phyloP scores from a whole-genome alignment of 2,888 invertebrate genomes.

The Agriopis leucophaearia region DNA sequence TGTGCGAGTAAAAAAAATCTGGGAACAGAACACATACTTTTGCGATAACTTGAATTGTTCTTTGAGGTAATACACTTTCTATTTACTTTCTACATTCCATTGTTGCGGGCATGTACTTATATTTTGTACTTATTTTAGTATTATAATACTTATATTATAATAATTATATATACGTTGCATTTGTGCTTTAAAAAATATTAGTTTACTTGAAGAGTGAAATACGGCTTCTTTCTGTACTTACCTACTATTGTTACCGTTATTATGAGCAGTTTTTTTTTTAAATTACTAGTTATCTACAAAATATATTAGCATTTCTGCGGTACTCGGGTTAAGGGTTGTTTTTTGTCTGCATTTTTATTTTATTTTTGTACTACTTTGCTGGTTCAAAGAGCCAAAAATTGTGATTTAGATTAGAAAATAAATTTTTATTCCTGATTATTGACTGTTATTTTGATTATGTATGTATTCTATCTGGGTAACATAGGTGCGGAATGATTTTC shows the following conservation, averaged over 20 bases:
- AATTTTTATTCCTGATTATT: slow-evolving; percentile 60
- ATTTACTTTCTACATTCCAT: slow-evolving; percentile 13
- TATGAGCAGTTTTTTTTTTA: neutral
- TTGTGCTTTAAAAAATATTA: neutral
- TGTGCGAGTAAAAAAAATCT: too few species aligned
- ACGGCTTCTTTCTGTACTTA: neutral
- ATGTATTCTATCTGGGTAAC: neutral
- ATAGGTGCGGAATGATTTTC: neutral
- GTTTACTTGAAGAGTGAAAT: neutral
- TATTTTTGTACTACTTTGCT: slow-evolving; percentile 51
- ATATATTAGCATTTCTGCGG: slow-evolving; percentile 9
- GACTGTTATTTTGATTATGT: slow-evolving; percentile 37
- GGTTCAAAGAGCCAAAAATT: slow-evolving; percentile 65
- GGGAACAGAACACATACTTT: neutral
- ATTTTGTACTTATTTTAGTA: slow-evolving; percentile 7
- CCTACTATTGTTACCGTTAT: slow-evolving; percentile 1
- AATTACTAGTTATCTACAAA: neutral
- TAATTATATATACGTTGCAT: neutral
- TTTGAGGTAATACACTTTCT: neutral
- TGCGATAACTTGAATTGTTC: neutral
- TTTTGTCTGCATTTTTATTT: slow-evolving; percentile 47
- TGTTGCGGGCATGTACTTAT: slow-evolving; percentile 14
- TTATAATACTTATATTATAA: neutral
- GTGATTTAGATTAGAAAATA: slow-evolving; percentile 69
- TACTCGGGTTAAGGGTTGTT: slow-evolving; percentile 25